phyloP scores from a whole-genome alignment of 2,113 vertebrate genomes.

The Mixornis gularis region DNA sequence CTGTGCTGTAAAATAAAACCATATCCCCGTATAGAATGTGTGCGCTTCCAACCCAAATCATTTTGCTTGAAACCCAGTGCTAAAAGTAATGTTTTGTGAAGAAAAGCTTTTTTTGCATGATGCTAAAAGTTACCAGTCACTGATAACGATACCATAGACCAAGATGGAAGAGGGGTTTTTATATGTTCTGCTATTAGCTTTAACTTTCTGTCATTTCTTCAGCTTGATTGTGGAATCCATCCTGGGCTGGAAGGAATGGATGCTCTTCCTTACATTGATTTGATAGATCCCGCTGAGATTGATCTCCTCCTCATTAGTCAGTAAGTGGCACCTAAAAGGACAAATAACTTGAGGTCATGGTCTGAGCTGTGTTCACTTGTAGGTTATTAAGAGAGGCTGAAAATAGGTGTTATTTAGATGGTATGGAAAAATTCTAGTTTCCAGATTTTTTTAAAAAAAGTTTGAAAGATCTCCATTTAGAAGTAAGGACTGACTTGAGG shows the following conservation, averaged over 20 bases:
- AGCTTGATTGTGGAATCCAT: constrained; percentile 98
- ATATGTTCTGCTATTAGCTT: not conserved
- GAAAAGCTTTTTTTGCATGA: not conserved
- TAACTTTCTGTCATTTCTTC: not conserved
- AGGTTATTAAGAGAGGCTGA: not conserved
- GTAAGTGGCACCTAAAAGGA: constrained; percentile 73
- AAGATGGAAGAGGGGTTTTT: not conserved
- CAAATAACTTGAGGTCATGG: not conserved
- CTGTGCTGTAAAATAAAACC: not conserved
- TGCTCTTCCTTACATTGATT: constrained; percentile 93
- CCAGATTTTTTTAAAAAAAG: not conserved
- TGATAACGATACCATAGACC: not conserved
- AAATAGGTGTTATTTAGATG: not conserved
- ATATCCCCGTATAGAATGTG: not conserved
- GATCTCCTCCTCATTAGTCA: constrained; percentile 96
- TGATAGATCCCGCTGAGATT: constrained; percentile 97
- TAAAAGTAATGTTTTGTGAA: not conserved
- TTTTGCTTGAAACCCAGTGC: not conserved
- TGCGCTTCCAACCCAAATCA: not conserved
- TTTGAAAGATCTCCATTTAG: not conserved
- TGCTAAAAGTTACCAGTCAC: not conserved
- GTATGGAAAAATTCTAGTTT: not conserved
- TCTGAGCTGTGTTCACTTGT: not conserved
- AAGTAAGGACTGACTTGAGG: not conserved
- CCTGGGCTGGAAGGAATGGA: constrained; percentile 98